phyloP scores from a whole-genome alignment of 2,113 vertebrate species.

The Zapornia atra region DNA sequence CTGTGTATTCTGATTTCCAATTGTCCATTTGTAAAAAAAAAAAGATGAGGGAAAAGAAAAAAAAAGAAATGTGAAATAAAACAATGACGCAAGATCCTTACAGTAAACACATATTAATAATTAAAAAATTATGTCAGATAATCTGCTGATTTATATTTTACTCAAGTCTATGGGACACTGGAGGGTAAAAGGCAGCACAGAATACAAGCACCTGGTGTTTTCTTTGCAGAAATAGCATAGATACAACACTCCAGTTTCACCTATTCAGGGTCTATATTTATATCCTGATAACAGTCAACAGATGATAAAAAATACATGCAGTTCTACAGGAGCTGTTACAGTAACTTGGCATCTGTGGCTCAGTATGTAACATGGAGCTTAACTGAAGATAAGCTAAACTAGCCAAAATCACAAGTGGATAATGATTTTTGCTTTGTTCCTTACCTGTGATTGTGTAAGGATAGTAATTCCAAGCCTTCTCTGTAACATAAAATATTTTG shows the following conservation, averaged over 20 bases:
- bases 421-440: not conserved
- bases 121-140: not conserved
- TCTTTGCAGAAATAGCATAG: not conserved
- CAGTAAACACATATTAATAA: conserved; percentile 39
- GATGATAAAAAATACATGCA: not conserved
- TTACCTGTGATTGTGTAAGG: conserved; percentile 98
- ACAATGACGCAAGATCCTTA: conserved; percentile 23
- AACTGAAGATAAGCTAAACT: not conserved
- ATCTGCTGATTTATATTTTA: not conserved
- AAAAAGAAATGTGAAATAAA: conserved; percentile 62
- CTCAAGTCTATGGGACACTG: not conserved
- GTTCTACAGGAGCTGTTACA: not conserved
- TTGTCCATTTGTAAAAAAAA: conserved; percentile 51
- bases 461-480: conserved; percentile 99
- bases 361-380: not conserved
- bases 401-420: not conserved
- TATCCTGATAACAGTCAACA: not conserved
- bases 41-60: not conserved
- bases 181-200: not conserved
- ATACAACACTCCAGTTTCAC: not conserved
- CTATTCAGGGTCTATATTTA: not conserved
- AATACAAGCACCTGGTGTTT: not conserved
- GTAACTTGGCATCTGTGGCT: not conserved
- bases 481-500: conserved; percentile 98
- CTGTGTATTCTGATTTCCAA: conserved; percentile 89